These are phyloP conservation scores for Crocodylus rhombifer DNA, from an alignment of 2,797 vertebrate species.

Conservation along the genomic window DNA sequence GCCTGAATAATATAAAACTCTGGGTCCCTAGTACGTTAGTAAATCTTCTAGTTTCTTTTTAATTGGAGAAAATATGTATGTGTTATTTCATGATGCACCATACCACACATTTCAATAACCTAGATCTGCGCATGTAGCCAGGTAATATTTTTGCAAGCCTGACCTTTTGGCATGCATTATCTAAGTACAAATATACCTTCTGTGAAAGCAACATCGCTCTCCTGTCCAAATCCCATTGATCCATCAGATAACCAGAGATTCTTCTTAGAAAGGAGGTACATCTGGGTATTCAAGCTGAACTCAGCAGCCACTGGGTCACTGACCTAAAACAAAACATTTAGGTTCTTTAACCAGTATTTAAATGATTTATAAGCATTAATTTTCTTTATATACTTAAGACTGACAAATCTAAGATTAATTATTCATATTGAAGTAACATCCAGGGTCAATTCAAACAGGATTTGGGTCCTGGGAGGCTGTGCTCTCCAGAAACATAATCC, in stretches of 20 bases:
- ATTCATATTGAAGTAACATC: background rate
- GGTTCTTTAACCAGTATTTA: background rate
- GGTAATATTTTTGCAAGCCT: too few relatives aligned
- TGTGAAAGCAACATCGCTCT: slow-evolving; percentile 90
- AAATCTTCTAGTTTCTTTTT: too few relatives aligned
- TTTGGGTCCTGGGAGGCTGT: background rate
- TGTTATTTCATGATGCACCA: too few relatives aligned
- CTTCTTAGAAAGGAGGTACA: slow-evolving; percentile 93
- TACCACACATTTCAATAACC: too few relatives aligned
- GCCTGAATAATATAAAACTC: too few relatives aligned
- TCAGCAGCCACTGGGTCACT: slow-evolving; percentile 96
- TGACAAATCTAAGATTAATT: background rate
- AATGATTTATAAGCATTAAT: background rate
- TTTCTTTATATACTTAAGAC: background rate
- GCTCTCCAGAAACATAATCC: background rate
- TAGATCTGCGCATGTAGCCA: too few relatives aligned
- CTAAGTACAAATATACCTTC: slow-evolving; percentile 84
- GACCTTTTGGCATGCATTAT: background rate
- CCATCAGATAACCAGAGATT: slow-evolving; percentile 94
- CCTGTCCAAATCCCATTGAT: slow-evolving; percentile 93
- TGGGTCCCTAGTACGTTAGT: too few relatives aligned
- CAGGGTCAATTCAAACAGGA: background rate
- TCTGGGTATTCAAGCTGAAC: slow-evolving; percentile 95
- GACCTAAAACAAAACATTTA: slow-evolving; percentile 83
- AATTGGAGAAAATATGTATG: too few relatives aligned